A percentile compares a stretch with the other conserved stretches of the same genome.
Evolutionary conservation across 2,113 vertebrate species (phyloP).

Genomic region (Erythrolamprus reginae): DNA sequence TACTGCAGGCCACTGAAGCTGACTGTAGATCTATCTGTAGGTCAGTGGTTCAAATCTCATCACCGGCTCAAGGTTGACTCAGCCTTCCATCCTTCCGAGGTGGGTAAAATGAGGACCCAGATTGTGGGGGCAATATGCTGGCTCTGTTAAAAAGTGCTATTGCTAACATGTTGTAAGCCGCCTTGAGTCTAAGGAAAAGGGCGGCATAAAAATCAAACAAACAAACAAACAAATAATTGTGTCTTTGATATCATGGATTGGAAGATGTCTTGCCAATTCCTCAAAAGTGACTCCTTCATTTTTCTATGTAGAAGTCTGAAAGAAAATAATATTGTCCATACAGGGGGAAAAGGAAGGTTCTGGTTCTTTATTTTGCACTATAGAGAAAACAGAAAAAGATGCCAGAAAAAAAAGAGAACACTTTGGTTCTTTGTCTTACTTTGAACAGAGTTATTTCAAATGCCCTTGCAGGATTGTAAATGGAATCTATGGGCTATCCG

Average conservation of each 20-base stretch:
- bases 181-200: no score
- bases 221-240: no score
- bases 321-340: not conserved
- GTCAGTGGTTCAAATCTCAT: no score
- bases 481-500: not conserved
- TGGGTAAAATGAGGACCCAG: no score
- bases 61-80: no score
- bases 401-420: not conserved
- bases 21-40: no score
- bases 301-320: not conserved
- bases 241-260: not conserved
- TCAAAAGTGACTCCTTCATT: not conserved
- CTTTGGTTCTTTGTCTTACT: not conserved
- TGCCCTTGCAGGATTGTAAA: not conserved
- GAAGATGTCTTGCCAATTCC: not conserved
- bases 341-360: not conserved
- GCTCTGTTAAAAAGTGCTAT: no score
- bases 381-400: not conserved
- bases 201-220: no score
- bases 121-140: no score
- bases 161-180: no score
- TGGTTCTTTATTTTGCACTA: not conserved
- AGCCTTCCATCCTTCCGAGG: no score
- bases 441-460: not conserved
- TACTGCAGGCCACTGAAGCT: no score